Evolutionary conservation across 2,797 vertebrate species (phyloP).

Genomic region (Sebastes ruberrimus): DNA sequence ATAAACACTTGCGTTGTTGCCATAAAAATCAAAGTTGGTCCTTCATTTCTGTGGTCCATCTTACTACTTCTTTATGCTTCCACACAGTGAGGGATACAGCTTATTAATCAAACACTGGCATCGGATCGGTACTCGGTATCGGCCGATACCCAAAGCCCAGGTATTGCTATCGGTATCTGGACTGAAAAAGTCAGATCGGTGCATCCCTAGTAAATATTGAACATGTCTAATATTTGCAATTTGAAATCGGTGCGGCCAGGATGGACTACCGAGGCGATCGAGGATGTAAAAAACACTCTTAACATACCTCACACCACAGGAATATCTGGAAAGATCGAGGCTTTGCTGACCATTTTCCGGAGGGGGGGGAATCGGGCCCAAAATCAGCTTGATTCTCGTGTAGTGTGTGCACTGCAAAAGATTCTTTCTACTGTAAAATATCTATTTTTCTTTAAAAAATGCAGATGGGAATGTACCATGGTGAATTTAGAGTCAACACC

Average conservation of each 20-base stretch:
- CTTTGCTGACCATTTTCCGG: too few relatives aligned
- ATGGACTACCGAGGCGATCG: not conserved
- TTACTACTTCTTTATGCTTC: too few relatives aligned
- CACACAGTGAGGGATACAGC: not conserved
- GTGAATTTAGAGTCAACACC: conserved; percentile 59
- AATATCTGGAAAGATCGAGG: not conserved
- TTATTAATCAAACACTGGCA: not conserved
- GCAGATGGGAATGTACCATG: not conserved
- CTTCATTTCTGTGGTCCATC: too few relatives aligned
- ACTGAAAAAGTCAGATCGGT: not conserved
- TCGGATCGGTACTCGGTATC: not conserved
- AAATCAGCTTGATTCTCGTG: not conserved
- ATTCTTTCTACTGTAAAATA: not conserved
- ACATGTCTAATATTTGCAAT: not conserved
- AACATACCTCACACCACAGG: not conserved
- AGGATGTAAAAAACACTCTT: not conserved
- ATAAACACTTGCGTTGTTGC: too few relatives aligned
- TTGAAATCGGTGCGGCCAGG: not conserved
- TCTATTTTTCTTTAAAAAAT: not conserved
- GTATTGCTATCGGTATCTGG: not conserved
- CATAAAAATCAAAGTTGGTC: too few relatives aligned
- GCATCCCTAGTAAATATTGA: not conserved
- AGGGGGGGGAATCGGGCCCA: too few relatives aligned
- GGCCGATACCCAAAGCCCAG: not conserved
- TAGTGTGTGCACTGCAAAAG: not conserved